Percentiles rank a stretch among this genome's conserved stretches.
Evolutionary conservation across 1,140 invertebrate genomes (phyloP).

Genomic region (Drosophila parvula): DNA sequence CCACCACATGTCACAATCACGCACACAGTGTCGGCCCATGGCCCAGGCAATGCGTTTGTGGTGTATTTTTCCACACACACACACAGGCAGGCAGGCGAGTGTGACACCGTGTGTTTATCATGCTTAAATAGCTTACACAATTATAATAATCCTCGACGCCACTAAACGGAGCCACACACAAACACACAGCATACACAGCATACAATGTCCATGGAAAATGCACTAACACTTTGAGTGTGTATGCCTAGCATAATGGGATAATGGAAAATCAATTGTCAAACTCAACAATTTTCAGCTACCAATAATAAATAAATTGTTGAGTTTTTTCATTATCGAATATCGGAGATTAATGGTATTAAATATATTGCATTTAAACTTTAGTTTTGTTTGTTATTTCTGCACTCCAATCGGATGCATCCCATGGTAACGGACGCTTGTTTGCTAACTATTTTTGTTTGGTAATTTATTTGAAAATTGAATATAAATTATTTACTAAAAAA

Average conservation of each 20-base stretch:
- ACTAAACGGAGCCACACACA: slow-evolving; percentile 32
- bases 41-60: neutral
- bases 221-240: neutral
- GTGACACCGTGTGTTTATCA: slow-evolving; percentile 46
- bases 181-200: neutral
- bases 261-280: slow-evolving; percentile 35
- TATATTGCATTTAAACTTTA: slow-evolving; percentile 8
- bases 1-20: slow-evolving; percentile 57
- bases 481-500: slow-evolving; percentile 76
- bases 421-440: slow-evolving; percentile 34
- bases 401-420: slow-evolving; percentile 11
- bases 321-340: slow-evolving; percentile 16
- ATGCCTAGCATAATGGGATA: slow-evolving; percentile 22
- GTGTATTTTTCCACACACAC: slow-evolving; percentile 17
- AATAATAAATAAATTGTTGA: neutral
- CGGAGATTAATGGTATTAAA: slow-evolving; percentile 35
- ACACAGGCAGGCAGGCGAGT: slow-evolving; percentile 9
- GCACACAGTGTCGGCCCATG: neutral
- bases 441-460: slow-evolving; percentile 68
- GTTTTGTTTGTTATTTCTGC: slow-evolving; percentile 20
- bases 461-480: slow-evolving; percentile 79
- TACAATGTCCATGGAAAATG: slow-evolving; percentile 12
- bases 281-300: slow-evolving; percentile 8
- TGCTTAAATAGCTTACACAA: slow-evolving; percentile 69
- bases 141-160: slow-evolving; percentile 59